Evolutionary conservation across 2,888 invertebrate species (phyloP).

Genomic region (Ectemnius lituratus): DNA sequence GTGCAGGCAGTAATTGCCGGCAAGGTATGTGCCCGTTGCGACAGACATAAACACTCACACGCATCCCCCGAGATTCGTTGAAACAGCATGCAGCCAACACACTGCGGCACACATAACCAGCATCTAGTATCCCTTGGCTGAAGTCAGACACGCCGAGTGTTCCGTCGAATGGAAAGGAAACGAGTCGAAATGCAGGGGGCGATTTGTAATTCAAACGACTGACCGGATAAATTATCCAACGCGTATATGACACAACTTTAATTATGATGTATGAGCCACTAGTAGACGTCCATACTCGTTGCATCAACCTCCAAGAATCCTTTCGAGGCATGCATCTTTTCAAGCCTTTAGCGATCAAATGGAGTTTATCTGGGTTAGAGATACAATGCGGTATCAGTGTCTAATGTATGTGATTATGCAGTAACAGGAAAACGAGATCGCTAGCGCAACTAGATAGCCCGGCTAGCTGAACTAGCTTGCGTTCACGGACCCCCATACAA

Average conservation of each 20-base stretch:
- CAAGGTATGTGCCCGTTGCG: slow-evolving; percentile 83
- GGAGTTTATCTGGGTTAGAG: no score
- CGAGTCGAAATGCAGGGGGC: slow-evolving; percentile 17
- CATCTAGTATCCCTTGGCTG: no score
- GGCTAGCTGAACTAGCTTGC: slow-evolving; percentile 17
- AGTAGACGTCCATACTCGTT: slow-evolving; percentile 1
- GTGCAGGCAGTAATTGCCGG: slow-evolving; percentile 93
- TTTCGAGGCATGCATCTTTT: no score
- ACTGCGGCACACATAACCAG: no score
- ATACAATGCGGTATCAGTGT: no score
- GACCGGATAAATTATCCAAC: slow-evolving; percentile 38
- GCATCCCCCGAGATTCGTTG: slow-evolving; percentile 2
- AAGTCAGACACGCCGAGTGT: no score
- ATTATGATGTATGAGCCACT: slow-evolving; percentile 28
- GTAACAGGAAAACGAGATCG: slow-evolving; percentile 29
- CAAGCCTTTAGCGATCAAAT: no score
- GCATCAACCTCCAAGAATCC: slow-evolving; percentile 1
- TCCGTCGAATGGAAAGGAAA: slow-evolving; percentile 18
- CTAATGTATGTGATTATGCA: not conserved
- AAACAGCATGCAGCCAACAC: not conserved
- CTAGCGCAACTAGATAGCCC: slow-evolving; percentile 34
- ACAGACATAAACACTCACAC: slow-evolving; percentile 12
- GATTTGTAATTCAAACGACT: slow-evolving; percentile 30
- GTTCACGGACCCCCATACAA: slow-evolving; percentile 37
- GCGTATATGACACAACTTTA: slow-evolving; percentile 22